phyloP scores from a whole-genome alignment of 2,888 invertebrate species.

The Drosophila trichaetosa region DNA sequence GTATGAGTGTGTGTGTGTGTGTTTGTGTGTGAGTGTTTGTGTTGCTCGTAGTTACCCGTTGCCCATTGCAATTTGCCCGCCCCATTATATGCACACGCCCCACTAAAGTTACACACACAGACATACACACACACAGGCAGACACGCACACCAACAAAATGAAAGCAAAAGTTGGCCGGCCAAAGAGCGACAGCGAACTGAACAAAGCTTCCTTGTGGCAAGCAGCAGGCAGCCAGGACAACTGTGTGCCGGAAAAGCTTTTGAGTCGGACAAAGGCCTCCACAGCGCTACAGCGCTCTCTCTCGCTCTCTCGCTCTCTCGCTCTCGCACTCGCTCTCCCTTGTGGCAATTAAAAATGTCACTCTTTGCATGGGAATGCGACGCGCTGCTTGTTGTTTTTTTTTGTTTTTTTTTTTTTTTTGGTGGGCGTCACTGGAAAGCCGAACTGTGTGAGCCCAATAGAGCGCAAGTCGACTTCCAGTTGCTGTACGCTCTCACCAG shows the following conservation, averaged over 20 bases:
- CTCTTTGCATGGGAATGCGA: slow-evolving; percentile 74
- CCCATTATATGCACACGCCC: slow-evolving; percentile 59
- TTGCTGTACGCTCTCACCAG: slow-evolving; percentile 46
- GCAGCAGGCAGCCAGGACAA: slow-evolving; percentile 26
- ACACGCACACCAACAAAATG: slow-evolving; percentile 62
- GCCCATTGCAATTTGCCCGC: slow-evolving; percentile 48
- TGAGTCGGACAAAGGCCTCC: slow-evolving; percentile 17
- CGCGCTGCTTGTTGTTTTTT: background rate
- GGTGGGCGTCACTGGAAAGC: slow-evolving; percentile 82
- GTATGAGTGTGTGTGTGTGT: background rate
- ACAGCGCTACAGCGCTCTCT: slow-evolving; percentile 37
- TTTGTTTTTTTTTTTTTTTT: slow-evolving; percentile 14
- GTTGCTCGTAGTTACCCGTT: slow-evolving; percentile 25
- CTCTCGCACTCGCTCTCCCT: slow-evolving; percentile 53
- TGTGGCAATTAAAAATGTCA: slow-evolving; percentile 81
- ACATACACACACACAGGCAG: slow-evolving; percentile 4
- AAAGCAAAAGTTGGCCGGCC: slow-evolving; percentile 75
- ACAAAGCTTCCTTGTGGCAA: slow-evolving; percentile 65
- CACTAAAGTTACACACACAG: slow-evolving; percentile 35
- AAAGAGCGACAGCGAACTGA: slow-evolving; percentile 76
- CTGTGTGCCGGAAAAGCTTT: slow-evolving; percentile 29
- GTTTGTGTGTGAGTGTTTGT: background rate
- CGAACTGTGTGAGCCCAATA: slow-evolving; percentile 63
- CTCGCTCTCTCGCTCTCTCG: slow-evolving; percentile 62
- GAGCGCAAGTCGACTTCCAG: slow-evolving; percentile 80